Evolutionary conservation across 1,140 invertebrate genomes (phyloP), one percentile per base, ranked within the genome.

Genomic region (Sinella curviseta): DNA sequence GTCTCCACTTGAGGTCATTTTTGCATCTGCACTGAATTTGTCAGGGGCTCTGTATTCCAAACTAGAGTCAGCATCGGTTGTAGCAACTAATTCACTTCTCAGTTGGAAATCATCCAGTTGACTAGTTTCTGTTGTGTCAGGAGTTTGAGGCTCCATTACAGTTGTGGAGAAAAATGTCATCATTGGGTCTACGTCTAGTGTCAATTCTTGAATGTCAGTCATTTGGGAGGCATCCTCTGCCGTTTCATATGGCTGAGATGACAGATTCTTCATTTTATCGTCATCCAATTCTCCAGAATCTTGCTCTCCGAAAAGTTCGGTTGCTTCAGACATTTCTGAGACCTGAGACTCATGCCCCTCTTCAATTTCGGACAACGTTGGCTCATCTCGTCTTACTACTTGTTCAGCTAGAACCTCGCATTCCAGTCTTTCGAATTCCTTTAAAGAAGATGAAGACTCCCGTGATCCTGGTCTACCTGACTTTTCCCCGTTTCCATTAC

Each of bases 391-490:
- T 85, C 94, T 93, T 0, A 93, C 94, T 81, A 92, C 90, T 87
- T 96, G 94, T 87, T 96, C 94, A 65, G 94, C 92, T 0, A 92
- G 92, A 90, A 85, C 96, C 95, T 95, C 95, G 79, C 91, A 92
- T 87, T 99, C 97, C 0, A 98, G 86, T 0, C 93, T 92, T 90
- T 98, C 96, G 87, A 98, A 98, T 87, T 99, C 97, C 31, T 80
- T 81, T 8, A 83, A 36, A 0, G 80, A 83, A 3, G 78, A 81
- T n/a, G 80, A 83, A n/a, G 76, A 79, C 35, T 83, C 80, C 12
- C 80, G 70, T 12, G 80, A 82, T 0, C 78, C 80, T 24, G 78
- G 79, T 67, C 83, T 26, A 0, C 74, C 74, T 20, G 55, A 12
- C 65, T 65, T 78, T 14, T 76, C 77, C 1, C 81, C 77, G 48